Evolutionary conservation across 2,113 vertebrate species (phyloP).

Genomic region (Psilopogon haemacephalus): DNA sequence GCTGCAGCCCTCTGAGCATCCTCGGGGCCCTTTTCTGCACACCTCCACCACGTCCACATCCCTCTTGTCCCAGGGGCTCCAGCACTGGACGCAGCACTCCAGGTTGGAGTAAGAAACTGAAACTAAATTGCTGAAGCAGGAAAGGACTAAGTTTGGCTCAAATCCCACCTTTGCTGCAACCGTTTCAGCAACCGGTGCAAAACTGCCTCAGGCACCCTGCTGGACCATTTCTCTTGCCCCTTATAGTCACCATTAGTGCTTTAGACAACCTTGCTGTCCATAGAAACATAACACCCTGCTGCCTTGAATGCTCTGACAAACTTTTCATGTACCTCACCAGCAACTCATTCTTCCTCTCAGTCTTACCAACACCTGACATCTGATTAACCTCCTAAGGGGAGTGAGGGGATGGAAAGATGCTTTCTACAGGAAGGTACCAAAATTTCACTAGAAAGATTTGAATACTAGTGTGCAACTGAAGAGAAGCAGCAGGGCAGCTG

Average conservation of each 20-base stretch:
- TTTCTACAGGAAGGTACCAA: neutral
- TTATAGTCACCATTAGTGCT: rapidly evolving
- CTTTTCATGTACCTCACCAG: neutral
- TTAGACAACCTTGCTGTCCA: neutral
- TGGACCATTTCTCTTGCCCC: neutral
- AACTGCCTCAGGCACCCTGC: neutral
- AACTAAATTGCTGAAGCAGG: neutral
- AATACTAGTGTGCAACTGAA: neutral
- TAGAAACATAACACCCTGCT: neutral
- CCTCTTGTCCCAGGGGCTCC: too few relatives aligned
- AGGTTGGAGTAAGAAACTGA: neutral
- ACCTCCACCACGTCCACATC: too few relatives aligned
- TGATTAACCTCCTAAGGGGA: neutral
- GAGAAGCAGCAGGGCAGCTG: neutral
- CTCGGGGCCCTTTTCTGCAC: too few relatives aligned
- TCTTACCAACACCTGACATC: neutral
- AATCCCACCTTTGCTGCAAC: neutral
- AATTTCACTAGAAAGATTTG: neutral
- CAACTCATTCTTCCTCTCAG: neutral
- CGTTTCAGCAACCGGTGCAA: neutral
- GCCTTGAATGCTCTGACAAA: neutral
- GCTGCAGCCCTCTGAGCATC: too few relatives aligned
- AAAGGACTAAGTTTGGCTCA: neutral
- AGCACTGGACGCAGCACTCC: too few relatives aligned
- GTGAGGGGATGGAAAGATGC: neutral